Percentiles rank a stretch among this genome's conserved stretches.
Conservation (phyloP, 23 tunicate genomes). For the Styela clava region DNA sequence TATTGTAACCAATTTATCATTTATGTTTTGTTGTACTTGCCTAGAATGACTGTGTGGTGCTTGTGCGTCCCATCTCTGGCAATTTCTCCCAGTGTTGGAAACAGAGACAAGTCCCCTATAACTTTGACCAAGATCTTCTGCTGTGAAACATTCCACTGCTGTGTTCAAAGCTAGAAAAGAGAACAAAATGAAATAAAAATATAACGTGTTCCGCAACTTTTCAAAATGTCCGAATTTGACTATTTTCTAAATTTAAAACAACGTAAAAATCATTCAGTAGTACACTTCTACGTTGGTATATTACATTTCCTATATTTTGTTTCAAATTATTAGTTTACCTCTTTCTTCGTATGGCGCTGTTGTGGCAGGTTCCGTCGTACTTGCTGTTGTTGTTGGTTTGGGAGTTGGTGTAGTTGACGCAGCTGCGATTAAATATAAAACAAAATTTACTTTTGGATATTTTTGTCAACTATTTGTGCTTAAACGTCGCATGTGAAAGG, state of each 20-base stretch:
- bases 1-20: background rate
- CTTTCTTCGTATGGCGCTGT: background rate
- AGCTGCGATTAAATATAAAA: background rate
- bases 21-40: constrained; percentile 25
- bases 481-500: too few species aligned
- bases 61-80: background rate
- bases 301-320: too few species aligned
- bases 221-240: too few species aligned
- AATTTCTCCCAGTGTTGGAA: constrained; percentile 14
- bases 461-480: too few species aligned
- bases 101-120: constrained; percentile 66
- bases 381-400: background rate
- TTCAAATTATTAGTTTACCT: background rate
- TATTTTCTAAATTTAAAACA: too few species aligned
- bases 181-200: too few species aligned
- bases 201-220: too few species aligned
- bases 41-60: background rate
- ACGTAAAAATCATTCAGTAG: too few species aligned
- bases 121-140: constrained; percentile 46
- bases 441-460: too few species aligned
- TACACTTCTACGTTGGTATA: too few species aligned
- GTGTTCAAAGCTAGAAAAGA: background rate
- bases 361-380: background rate
- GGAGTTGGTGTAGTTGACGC: background rate
- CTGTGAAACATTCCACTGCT: background rate